Evolutionary conservation across 1,140 invertebrate species (phyloP).

Genomic region (Camponotus floridanus): DNA sequence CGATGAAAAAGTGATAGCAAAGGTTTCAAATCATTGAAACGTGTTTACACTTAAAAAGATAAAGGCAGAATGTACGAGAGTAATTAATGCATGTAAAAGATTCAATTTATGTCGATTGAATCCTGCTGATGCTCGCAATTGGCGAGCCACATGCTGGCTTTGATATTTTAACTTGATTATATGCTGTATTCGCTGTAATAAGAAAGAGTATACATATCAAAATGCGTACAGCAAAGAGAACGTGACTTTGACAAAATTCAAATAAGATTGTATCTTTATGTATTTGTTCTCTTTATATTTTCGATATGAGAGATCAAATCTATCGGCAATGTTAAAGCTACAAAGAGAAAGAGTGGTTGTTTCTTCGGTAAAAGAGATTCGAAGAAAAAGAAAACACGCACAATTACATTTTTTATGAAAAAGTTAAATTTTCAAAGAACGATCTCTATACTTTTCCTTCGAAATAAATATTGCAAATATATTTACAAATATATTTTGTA

Average conservation of each 20-base stretch:
- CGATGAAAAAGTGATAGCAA: background rate
- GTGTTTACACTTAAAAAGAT: background rate
- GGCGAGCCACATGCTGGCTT: too few species aligned
- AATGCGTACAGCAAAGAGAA: background rate
- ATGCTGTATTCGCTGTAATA: background rate
- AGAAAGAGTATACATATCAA: background rate
- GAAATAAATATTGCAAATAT: background rate
- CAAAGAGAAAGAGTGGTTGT: background rate
- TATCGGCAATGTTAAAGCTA: background rate
- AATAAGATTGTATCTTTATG: background rate
- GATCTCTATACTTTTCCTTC: background rate
- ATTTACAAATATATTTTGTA: background rate
- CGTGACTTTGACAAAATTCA: slow-evolving; percentile 6
- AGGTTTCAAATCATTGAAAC: background rate
- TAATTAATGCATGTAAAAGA: slow-evolving; percentile 10
- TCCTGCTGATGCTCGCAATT: slow-evolving; percentile 6
- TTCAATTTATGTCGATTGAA: background rate
- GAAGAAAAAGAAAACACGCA: too few species aligned
- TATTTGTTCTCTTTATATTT: background rate
- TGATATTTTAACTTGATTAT: slow-evolving; percentile 1
- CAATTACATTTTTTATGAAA: background rate
- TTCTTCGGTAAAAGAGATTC: background rate
- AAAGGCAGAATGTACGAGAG: background rate
- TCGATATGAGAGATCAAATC: background rate
- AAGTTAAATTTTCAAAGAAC: background rate